These are phyloP conservation scores for Operophtera brumata DNA, from an alignment of 2,888 invertebrate genomes.

Conservation along the genomic window DNA sequence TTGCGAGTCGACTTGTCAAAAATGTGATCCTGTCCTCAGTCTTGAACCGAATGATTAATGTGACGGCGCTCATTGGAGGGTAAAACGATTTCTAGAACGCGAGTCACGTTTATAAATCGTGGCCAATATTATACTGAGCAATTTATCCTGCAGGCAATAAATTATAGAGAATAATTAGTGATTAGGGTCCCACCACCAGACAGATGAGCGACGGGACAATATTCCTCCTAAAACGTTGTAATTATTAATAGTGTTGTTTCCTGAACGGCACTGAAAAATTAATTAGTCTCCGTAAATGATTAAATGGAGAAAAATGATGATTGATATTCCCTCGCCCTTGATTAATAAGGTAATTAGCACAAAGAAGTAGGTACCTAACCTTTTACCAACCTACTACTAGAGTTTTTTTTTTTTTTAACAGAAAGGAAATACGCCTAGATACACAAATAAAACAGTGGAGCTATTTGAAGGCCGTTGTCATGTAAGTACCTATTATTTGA, in stretches of 20 bases:
- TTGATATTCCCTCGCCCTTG: too few species aligned
- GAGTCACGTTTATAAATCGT: conserved; percentile 13
- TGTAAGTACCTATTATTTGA: too few species aligned
- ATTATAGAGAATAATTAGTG: conserved; percentile 16
- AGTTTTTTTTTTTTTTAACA: too few species aligned
- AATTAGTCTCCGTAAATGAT: not conserved
- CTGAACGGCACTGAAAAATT: not conserved
- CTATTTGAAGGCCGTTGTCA: too few species aligned
- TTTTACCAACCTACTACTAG: too few species aligned
- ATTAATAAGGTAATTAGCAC: too few species aligned
- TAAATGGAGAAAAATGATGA: too few species aligned
- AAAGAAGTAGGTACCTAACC: too few species aligned
- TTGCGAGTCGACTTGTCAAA: conserved; percentile 6
- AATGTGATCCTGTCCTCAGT: not conserved
- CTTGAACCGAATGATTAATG: conserved; percentile 9
- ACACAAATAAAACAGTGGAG: too few species aligned
- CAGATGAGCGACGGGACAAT: not conserved
- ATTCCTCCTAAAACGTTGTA: not conserved
- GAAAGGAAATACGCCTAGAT: too few species aligned
- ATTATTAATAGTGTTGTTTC: not conserved
- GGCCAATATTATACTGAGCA: conserved; percentile 11
- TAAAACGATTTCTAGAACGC: conserved; percentile 2
- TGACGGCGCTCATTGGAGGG: conserved; percentile 2
- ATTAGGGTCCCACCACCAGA: not conserved
- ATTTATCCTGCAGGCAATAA: conserved; percentile 18